Conservation (phyloP, 2,113 vertebrate genomes). For the Clarias magur region DNA sequence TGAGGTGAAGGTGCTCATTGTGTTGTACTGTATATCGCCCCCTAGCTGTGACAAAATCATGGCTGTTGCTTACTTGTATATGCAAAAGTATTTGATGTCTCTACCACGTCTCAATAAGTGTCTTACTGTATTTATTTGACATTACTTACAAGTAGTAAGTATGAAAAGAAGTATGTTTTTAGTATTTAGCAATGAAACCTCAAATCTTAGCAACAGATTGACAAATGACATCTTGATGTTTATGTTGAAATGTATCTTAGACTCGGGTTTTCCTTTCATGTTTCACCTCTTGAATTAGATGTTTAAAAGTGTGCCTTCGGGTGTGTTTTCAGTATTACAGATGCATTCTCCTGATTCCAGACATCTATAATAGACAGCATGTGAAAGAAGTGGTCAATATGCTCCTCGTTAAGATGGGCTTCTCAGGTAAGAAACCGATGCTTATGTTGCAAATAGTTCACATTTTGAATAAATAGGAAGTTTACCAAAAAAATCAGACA, state of each 20-base stretch:
- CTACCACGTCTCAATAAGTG: neutral
- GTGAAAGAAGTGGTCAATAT: constrained; percentile 94
- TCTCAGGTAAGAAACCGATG: constrained; percentile 83
- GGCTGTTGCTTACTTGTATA: neutral
- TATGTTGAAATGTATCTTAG: neutral
- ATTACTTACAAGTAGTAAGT: too few species aligned
- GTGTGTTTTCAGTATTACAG: constrained; percentile 87
- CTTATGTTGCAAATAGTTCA: neutral
- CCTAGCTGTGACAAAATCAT: neutral
- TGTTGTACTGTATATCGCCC: too few species aligned
- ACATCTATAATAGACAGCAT: constrained; percentile 95
- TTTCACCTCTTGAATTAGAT: neutral
- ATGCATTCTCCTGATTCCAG: constrained; percentile 93
- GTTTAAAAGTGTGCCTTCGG: neutral
- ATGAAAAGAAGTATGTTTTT: neutral
- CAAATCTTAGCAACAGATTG: too few species aligned
- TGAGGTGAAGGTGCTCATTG: too few species aligned
- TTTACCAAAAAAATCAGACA: neutral
- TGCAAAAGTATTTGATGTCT: neutral
- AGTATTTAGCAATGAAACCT: neutral
- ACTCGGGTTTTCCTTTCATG: neutral
- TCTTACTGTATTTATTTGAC: neutral
- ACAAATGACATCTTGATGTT: too few species aligned
- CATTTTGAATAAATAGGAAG: neutral
- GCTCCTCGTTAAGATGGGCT: constrained; percentile 93